A percentile compares a stretch with the other conserved stretches of the same genome.
Conservation (phyloP, 2,113 vertebrate genomes). For the Tringa solitaria region DNA sequence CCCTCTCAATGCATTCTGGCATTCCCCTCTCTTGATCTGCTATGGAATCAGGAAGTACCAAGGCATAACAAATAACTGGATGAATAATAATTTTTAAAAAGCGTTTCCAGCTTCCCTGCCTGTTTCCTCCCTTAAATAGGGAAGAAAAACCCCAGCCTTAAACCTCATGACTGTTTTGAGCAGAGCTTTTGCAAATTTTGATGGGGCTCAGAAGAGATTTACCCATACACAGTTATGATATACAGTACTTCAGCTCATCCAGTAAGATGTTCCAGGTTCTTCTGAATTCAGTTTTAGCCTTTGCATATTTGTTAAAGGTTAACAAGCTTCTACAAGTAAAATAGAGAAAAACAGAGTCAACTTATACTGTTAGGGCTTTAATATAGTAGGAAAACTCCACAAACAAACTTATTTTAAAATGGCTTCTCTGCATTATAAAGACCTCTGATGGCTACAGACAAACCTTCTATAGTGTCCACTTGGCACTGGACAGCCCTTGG, state of each 20-base stretch:
- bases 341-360: not conserved
- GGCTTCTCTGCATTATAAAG: not conserved
- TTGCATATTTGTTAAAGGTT: not conserved
- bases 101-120: not conserved
- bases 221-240: rapidly evolving
- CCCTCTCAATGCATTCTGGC: not conserved
- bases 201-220: not conserved
- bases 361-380: not conserved
- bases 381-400: rapidly evolving
- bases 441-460: not conserved
- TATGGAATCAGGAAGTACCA: not conserved
- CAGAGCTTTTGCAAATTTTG: not conserved
- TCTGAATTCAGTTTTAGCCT: not conserved
- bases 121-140: not conserved
- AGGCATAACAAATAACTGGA: not conserved
- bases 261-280: not conserved
- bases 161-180: not conserved
- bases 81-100: not conserved
- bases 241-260: not conserved
- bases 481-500: not conserved
- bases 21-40: not conserved
- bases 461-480: not conserved
- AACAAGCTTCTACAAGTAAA: not conserved
- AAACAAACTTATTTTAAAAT: not conserved
- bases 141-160: not conserved